Base-by-base conservation (phyloP, 35 echinoderm and acorn worm species). In the Apostichopus parvimensis region DNA sequence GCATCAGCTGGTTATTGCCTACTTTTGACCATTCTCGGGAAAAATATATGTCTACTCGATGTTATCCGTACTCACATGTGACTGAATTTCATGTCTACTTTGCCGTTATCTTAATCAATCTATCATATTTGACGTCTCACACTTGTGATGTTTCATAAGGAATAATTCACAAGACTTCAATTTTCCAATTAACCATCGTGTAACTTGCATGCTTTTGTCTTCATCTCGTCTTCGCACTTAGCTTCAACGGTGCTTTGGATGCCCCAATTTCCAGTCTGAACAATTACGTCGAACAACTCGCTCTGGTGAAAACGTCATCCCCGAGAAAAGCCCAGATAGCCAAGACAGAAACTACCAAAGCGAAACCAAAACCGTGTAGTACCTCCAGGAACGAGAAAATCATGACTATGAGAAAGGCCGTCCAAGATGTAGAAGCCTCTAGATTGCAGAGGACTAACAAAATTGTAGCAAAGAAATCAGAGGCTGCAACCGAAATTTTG, bases 201-300 rank as follows among this genome's bases (percentile, higher is more conserved):
- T 45, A 45, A 45, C 34, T 45, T 45, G 34, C 34, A 4, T 45
- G 34, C 34, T 45, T 45, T 45, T 45, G 34, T 45, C 34, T 45
- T 4, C 34, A 45, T 45, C 34, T 45, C 34, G 34, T 45, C 34
- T 45, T 45, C 2, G 4, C 34, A 45, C 34, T 4, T 45, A 84
- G 81, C 58, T 84, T 53, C 54, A 5, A 84, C 9, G 81, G 81
- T 58, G 56, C 54, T 60, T 84, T 84, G 24, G 81, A 84, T 21
- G 81, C 9, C 57, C 54, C 81, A 12, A 59, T 84, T 58, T 0
- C 81, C 1, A 56, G 57, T 4, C 81, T 84, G 55, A 84, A 56
- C 15, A 5, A 24, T 58, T 15, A 58, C 8, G 20, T 58, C 18
- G 15, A 84, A 56, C 81, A 84, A 22, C 81, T 84, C 25, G 20